Conservation (phyloP, 2,113 vertebrate genomes). For the Microtus ochrogaster region DNA sequence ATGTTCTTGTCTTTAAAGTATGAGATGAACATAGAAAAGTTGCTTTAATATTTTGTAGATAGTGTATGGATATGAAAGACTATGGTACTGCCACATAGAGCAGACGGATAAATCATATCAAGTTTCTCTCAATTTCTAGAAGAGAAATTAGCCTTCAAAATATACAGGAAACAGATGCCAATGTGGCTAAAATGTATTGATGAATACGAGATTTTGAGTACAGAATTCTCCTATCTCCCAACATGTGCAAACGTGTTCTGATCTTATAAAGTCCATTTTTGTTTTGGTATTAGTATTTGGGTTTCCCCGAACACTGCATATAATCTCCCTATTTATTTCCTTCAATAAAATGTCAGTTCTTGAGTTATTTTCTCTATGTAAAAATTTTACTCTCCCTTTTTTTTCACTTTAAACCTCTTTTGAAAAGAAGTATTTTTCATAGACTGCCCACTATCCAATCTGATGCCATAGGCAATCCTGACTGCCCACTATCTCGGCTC, state of each 20-base stretch:
- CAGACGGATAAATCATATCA: constrained; percentile 1
- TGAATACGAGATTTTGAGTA: neutral
- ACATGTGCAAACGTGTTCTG: neutral
- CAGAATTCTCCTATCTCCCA: neutral
- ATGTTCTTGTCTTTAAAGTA: neutral
- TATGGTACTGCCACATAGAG: neutral
- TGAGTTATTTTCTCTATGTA: neutral
- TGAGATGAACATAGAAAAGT: neutral
- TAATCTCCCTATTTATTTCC: neutral
- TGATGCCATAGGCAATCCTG: neutral
- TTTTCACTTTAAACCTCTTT: neutral
- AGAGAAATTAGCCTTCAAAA: constrained; percentile 33
- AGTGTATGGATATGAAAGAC: neutral
- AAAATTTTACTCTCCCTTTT: neutral
- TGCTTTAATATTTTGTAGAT: neutral
- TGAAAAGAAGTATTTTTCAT: constrained; percentile 31
- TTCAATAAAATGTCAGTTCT: constrained; percentile 34
- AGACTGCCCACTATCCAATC: neutral
- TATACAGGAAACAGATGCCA: neutral
- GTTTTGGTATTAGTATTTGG: neutral
- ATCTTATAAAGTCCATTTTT: constrained; percentile 35
- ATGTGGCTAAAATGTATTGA: neutral
- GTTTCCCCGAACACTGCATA: neutral
- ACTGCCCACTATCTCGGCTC: neutral
- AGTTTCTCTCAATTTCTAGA: neutral